Base-by-base conservation (phyloP, 2,888 invertebrate genomes). In the Oxyteleia sp. region DNA sequence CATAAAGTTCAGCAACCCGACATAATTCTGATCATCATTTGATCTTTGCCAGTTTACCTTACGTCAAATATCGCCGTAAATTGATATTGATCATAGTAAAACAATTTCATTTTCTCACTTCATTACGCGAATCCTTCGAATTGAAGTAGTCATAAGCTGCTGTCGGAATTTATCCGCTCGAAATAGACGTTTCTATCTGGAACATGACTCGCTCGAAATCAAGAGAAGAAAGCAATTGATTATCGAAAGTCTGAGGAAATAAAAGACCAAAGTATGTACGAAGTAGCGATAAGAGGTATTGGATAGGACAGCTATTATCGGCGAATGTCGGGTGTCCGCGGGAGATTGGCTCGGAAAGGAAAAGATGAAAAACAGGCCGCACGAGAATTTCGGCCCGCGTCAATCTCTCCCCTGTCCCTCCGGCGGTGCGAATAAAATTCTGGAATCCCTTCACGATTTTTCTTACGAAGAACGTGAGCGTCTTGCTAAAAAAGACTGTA, bases 381-480 rank as follows among this genome's bases (percentile, higher is more conserved):
- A 20, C n/a, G 51, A 51, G 26, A 23, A 51, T 51, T 51, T 51
- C 26, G 26, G 51, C 51, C 26, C 1, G 2, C 16, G 11, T 11
- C 47, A 11, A 1, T 16, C 26, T 32, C 64, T 41, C 66, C 49
- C 23, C 71, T 5, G 55, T 71, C 84, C 84, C 85, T 84, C 88
- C 81, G 83, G 57, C 55, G 45, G 72, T 18, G 85, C 85, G 85
- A 85, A 88, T 82, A 84, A 87, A 84, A 86, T 86, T 84, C 84
- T 81, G 86, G 85, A 91, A 90, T 91, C 90, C 82, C 86, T 89
- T 86, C 91, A 90, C 90, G 89, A 91, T 89, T 90, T 89, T 20
- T 89, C 88, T 89, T 89, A 88, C 83, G 86, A 87, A 82, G 84
- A 71, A 90, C 91, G 91, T 90, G 91, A 90, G 82, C 68, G 85